phyloP scores from a whole-genome alignment of 1,140 invertebrate species.

The Samia ricini region DNA sequence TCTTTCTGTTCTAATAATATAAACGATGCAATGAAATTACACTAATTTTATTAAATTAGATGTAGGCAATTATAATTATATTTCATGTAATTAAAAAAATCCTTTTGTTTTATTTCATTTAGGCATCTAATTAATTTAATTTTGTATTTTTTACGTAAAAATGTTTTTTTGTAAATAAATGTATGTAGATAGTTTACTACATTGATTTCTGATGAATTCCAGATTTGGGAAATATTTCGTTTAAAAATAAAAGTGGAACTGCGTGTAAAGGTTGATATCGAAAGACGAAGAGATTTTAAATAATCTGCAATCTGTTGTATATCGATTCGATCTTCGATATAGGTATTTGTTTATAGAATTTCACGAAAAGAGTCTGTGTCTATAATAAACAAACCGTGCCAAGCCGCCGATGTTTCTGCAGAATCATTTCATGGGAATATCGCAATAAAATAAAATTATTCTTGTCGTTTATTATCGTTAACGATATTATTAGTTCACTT shows the following conservation, averaged over 20 bases:
- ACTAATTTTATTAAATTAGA: too few relatives aligned
- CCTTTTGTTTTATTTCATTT: too few relatives aligned
- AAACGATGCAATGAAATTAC: too few relatives aligned
- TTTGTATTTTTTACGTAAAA: too few relatives aligned
- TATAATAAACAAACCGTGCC: not conserved
- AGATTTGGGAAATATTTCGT: too few relatives aligned
- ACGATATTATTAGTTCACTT: not conserved
- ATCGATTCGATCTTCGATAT: not conserved
- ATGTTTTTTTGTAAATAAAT: too few relatives aligned
- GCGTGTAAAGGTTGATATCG: not conserved
- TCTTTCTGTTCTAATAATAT: too few relatives aligned
- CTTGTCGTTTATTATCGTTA: not conserved
- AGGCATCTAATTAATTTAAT: too few relatives aligned
- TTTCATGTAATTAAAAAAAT: too few relatives aligned
- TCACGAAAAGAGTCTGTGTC: not conserved
- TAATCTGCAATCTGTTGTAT: not conserved
- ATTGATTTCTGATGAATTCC: too few relatives aligned
- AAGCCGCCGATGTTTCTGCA: not conserved
- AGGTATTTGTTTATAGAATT: not conserved
- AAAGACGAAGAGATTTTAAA: not conserved
- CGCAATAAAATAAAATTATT: not conserved
- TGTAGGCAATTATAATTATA: too few relatives aligned
- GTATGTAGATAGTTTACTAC: too few relatives aligned
- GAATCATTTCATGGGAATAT: not conserved
- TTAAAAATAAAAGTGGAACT: not conserved